These are phyloP conservation scores for Sinotaia quadrata DNA, from an alignment of 2,888 invertebrate genomes.

Conservation along the genomic window DNA sequence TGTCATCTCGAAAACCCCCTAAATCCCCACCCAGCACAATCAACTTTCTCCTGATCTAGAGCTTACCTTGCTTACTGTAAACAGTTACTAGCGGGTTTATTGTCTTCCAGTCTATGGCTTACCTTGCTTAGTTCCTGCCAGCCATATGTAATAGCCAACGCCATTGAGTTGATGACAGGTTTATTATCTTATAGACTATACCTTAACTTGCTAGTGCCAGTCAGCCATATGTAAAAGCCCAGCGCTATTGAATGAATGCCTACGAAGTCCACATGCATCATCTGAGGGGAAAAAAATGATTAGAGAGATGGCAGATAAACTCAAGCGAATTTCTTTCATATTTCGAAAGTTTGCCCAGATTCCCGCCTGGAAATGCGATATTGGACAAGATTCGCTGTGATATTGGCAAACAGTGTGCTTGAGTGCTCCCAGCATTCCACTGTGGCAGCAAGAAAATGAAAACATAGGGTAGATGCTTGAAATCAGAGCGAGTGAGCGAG, in stretches of 20 bases:
- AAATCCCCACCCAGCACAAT: no score
- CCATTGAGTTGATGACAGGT: no score
- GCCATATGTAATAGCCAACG: no score
- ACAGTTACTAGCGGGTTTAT: no score
- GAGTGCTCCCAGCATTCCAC: constrained; percentile 25
- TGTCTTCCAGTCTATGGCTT: no score
- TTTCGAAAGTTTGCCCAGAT: constrained; percentile 32
- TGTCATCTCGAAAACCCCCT: no score
- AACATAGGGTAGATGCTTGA: constrained; percentile 14
- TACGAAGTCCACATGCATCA: constrained; percentile 2
- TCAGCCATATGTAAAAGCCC: no score
- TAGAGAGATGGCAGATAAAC: constrained; percentile 21
- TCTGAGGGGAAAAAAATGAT: constrained; percentile 18
- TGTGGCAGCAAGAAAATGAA: constrained; percentile 29
- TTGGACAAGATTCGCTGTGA: constrained; percentile 28
- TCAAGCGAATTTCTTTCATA: constrained; percentile 31
- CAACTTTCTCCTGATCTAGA: no score
- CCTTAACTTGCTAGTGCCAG: no score
- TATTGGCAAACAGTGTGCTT: constrained; percentile 21
- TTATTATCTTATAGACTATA: no score
- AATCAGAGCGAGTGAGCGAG: not conserved
- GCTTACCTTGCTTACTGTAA: no score
- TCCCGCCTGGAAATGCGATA: constrained; percentile 33
- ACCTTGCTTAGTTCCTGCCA: no score
- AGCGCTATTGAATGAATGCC: constrained; percentile 3